Percentiles rank a stretch among this genome's conserved stretches.
phyloP scores from a whole-genome alignment of 2,888 invertebrate genomes.

The Isotomurus palustris region DNA sequence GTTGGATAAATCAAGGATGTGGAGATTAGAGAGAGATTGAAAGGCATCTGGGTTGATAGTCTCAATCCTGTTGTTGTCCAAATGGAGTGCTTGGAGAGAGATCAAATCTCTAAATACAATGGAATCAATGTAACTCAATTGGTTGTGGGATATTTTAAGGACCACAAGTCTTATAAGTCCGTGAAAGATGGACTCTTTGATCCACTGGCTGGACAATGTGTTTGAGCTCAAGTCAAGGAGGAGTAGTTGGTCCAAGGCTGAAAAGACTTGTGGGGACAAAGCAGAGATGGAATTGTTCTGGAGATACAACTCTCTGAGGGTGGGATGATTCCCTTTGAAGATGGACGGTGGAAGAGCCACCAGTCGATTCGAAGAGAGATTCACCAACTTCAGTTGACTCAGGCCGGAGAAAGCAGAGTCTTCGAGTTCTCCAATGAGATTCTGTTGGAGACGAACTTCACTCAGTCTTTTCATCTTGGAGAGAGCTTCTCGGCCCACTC shows the following conservation, averaged over 20 bases:
- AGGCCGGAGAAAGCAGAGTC: slow-evolving; percentile 74
- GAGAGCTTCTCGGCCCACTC: slow-evolving; percentile 63
- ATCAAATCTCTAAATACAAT: slow-evolving; percentile 81
- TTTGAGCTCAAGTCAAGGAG: slow-evolving; percentile 64
- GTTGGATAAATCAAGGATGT: slow-evolving; percentile 82
- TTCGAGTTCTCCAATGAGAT: slow-evolving; percentile 73
- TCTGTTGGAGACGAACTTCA: slow-evolving; percentile 73
- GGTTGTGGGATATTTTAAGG: slow-evolving; percentile 75
- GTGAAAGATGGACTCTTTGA: slow-evolving; percentile 71
- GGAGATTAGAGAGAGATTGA: slow-evolving; percentile 77
- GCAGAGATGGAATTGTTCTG: slow-evolving; percentile 73
- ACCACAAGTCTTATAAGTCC: slow-evolving; percentile 68
- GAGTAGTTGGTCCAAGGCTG: slow-evolving; percentile 26
- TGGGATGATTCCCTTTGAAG: slow-evolving; percentile 48
- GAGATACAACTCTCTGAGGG: slow-evolving; percentile 74
- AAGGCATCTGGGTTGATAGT: slow-evolving; percentile 84
- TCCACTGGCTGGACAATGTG: slow-evolving; percentile 69
- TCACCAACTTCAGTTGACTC: slow-evolving; percentile 70
- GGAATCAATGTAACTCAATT: slow-evolving; percentile 74
- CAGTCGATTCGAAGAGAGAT: slow-evolving; percentile 80
- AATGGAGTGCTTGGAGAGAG: slow-evolving; percentile 77
- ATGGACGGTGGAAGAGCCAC: slow-evolving; percentile 65
- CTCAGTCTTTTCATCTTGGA: slow-evolving; percentile 73
- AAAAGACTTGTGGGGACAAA: slow-evolving; percentile 62
- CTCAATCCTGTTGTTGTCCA: slow-evolving; percentile 80